Evolutionary conservation across 2,888 invertebrate species (phyloP).

Genomic region (Dynastes maya): DNA sequence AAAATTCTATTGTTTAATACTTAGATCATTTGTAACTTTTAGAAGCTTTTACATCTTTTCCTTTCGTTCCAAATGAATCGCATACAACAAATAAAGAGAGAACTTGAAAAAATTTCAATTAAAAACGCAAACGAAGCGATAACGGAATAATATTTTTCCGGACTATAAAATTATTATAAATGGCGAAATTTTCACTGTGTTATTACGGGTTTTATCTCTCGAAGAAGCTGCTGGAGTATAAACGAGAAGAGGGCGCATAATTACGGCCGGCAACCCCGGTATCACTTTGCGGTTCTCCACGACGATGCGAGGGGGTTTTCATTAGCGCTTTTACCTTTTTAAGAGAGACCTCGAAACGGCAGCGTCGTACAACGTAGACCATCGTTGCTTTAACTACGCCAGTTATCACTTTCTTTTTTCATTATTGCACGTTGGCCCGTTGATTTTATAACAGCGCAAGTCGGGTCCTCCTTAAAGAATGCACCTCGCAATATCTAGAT

Average conservation of each 20-base stretch:
- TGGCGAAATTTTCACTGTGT: constrained; percentile 39
- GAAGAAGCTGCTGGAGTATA: constrained; percentile 33
- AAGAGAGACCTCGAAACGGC: constrained; percentile 21
- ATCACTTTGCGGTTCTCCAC: constrained; percentile 41
- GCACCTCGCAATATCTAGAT: constrained; percentile 22
- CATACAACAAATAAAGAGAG: background rate
- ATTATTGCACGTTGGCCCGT: constrained; percentile 25
- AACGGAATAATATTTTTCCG: constrained; percentile 39
- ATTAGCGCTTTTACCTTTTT: constrained; percentile 38
- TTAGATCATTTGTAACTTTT: too few species aligned
- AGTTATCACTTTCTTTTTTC: constrained; percentile 44
- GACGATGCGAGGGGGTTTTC: constrained; percentile 30
- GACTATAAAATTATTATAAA: constrained; percentile 46
- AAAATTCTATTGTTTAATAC: too few species aligned
- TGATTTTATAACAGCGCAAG: constrained; percentile 31
- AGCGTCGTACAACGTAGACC: background rate
- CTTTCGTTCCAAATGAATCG: too few species aligned
- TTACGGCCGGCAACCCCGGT: constrained; percentile 21
- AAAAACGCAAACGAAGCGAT: constrained; percentile 42
- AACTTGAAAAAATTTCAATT: constrained; percentile 32
- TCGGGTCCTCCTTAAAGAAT: constrained; percentile 12
- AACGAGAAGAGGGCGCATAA: constrained; percentile 23
- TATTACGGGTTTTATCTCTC: constrained; percentile 40
- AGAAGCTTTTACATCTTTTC: too few species aligned
- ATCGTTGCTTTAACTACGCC: constrained; percentile 24